Base-by-base conservation (phyloP, 2,888 invertebrate genomes). In the Corbicula japonica region DNA sequence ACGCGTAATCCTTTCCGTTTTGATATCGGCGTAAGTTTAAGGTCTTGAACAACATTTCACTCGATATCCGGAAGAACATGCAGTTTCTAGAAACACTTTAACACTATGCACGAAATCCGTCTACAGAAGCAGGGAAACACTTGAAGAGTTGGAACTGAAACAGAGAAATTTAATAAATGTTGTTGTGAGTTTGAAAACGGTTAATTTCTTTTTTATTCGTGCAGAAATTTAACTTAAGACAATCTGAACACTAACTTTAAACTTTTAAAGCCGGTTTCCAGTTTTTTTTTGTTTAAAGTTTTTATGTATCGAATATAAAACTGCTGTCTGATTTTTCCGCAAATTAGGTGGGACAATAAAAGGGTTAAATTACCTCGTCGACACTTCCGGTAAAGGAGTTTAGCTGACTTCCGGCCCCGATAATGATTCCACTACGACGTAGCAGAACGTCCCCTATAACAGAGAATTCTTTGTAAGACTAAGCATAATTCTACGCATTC, bases 381-480 rank as follows among this genome's bases (percentile, higher is more conserved):
- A 86, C 65, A 8, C 44, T 61, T 21, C 86, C 86, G 2, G 54
- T 74, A 48, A 74, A 86, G 18, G 71, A 61, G 1, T 52, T 44
- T 52, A 76, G 23, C 52, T 73, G 68, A 61, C 84, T 85, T 10
- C 84, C 86, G 4, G 86, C 84, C 2, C 86, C 86, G 1, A 86
- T 44, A 3, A 86, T 74, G 2, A 86, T 73, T 12, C 86, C 86
- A 34, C 84, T 84, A 18, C 74, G 74, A 38, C 86, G 58, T 26
- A 68, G 62, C 21, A 76, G 28, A 12, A 86, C 80, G 54, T 82
- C 50, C 38, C 86, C 86, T 86, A 61, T n/a, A 76, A 80, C 26
- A 18, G 28, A 38, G 30, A 50, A 28, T 54, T 26, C n/a, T 5
- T 54, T 28, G n/a, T n/a, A n/a, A n/a, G n/a, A n/a, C n/a, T n/a